phyloP scores from a whole-genome alignment of 2,113 vertebrate species.

The Eulacestoma nigropectus region DNA sequence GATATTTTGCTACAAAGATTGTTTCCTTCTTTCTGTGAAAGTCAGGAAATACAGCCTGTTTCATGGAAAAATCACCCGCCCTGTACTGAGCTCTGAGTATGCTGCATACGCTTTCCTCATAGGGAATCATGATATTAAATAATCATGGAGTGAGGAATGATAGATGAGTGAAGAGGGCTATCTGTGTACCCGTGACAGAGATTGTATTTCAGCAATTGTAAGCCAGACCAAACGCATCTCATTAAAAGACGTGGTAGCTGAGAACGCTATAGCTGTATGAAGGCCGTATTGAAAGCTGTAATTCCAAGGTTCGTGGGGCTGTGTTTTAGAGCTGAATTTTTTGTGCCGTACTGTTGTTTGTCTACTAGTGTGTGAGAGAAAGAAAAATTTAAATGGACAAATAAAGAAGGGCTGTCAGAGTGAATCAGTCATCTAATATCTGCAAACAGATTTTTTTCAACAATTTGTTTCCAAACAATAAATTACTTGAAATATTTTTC shows the following conservation, averaged over 20 bases:
- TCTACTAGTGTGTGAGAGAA: not conserved
- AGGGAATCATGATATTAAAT: not conserved
- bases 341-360: not conserved
- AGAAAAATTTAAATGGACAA: not conserved
- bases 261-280: not conserved
- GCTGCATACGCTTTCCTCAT: not conserved
- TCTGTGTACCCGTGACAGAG: not conserved
- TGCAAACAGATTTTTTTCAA: not conserved
- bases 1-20: not conserved
- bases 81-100: not conserved
- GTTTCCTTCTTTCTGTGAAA: not conserved
- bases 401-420: not conserved
- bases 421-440: not conserved
- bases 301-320: fast-evolving
- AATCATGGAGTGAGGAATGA: not conserved
- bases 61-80: not conserved
- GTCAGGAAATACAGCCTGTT: not conserved
- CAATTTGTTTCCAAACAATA: not conserved
- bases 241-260: not conserved
- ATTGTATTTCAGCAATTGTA: not conserved
- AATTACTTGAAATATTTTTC: not conserved
- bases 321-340: not conserved
- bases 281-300: not conserved
- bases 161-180: not conserved
- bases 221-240: not conserved